Evolutionary conservation across 2,888 invertebrate genomes (phyloP), one percentile per base, ranked within the genome.

Genomic region (Lepas anatifera): DNA sequence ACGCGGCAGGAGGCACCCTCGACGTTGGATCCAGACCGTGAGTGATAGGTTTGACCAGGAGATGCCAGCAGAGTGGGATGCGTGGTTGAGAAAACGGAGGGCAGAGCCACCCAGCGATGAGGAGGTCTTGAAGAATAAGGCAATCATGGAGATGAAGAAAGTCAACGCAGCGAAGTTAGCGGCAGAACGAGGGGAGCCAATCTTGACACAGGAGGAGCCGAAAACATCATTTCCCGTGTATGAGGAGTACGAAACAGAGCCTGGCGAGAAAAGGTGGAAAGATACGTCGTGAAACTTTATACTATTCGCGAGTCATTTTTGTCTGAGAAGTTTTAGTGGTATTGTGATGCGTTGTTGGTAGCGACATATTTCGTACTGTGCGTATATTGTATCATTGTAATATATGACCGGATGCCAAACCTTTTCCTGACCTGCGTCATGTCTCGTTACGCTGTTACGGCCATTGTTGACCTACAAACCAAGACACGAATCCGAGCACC

Each of bases 31-130:
- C n/a, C 10, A 25, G 39, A 22, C 64, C 11, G 64, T 25, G 1
- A 39, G 25, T 7, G 11, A 39, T 3, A 0, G 39, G n/a, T 71
- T 71, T 35, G 71, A 71, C 58, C 35, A 43, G 27, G 67, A 71
- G 18, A 32, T 71, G 35, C 71, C 71, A 2, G 25, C 69, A 18
- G 71, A 71, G 46, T 71, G 71, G 71, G 69, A 71, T 35, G 63
- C 69, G 11, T 71, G 71, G 71, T 67, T 71, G 41, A 18, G 69
- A 25, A n/a, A 43, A 41, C 66, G 71, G 11, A 27, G 71, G 22
- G 48, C 27, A 13, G 25, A 41, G 35, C 69, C 71, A 8, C 71
- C 71, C 11, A 50, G 69, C 4, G 67, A 66, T 2, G 67, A 66
- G 11, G 67, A 71, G 37, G 39, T 71, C 32, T 27, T 39, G 3